Evolutionary conservation across 1,140 invertebrate genomes (phyloP), one percentile per base, ranked within the genome.

Genomic region (Andricus grossulariae): DNA sequence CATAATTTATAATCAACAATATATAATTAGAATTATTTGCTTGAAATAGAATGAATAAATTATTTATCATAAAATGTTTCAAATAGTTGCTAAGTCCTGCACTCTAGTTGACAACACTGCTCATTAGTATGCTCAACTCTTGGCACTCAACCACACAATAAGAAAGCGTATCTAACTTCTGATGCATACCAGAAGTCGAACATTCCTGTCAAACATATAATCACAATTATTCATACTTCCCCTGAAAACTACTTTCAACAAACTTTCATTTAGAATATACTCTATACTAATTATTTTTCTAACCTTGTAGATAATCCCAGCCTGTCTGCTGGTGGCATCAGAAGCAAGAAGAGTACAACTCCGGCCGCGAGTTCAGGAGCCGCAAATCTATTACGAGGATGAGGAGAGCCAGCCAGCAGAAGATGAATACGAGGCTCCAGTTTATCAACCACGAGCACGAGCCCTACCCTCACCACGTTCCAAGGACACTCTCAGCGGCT

Each of bases 401-500:
- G 88, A 91, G 11, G 90, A 91, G 1, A 87, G 88, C 10, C 87
- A 85, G 4, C 78, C 78, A 8, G 85, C 80, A 0, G 89, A 90
- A 6, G 89, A 90, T 8, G 89, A 88, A 39, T 86, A 86, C 25
- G 79, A 71, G 13, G 81, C 87, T n/a, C 83, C 85, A 15, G 81
- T 89, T n/a, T 90, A 90, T 54, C 91, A 91, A 50, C 87, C 88
- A 8, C 83, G 91, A 45, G 88, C 88, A 0, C 83, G 89, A 49
- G 88, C 90, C 0, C 84, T 91, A 50, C 86, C 88, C 66, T 89
- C 88, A 11, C 85, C 90, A 21, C 91, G 92, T 21, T 90, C 91
- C 1, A 94, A 94, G 82, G 90, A 92, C 66, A 83, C 83, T 0
- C 51, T 89, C 39, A 93, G 94, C 75, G 85, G 92, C 1, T 89